A percentile compares a stretch with the other conserved stretches of the same genome.
Evolutionary conservation across 2,888 invertebrate genomes (phyloP).

Genomic region (Cecidostiba fungosa): DNA sequence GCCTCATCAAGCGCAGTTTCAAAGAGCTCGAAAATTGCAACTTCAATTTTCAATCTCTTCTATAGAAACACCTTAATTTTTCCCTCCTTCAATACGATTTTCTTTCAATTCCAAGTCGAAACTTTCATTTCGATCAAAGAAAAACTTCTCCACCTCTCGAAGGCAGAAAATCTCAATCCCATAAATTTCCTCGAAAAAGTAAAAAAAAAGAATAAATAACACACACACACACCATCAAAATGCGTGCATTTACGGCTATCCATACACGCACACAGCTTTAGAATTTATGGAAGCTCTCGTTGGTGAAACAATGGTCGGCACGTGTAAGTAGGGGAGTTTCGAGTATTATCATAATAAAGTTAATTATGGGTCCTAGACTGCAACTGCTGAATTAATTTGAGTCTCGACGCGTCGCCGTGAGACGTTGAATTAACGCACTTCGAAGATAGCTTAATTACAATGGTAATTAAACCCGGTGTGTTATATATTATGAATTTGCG

Average conservation of each 20-base stretch:
- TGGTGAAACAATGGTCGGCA: slow-evolving; percentile 36
- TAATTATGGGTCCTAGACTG: slow-evolving; percentile 36
- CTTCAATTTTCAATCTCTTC: background rate
- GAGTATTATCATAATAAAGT: slow-evolving; percentile 58
- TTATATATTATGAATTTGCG: slow-evolving; percentile 22
- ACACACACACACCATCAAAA: background rate
- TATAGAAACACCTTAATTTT: background rate
- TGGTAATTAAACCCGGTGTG: slow-evolving; percentile 48
- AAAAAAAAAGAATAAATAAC: background rate
- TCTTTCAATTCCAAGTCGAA: background rate
- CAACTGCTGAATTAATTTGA: slow-evolving; percentile 54
- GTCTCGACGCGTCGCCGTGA: background rate
- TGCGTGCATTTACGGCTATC: background rate
- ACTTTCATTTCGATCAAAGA: background rate
- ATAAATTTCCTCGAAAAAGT: background rate
- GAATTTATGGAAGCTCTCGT: background rate
- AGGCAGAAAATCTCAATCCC: no score
- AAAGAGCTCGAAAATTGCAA: background rate
- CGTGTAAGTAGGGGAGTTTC: slow-evolving; percentile 53
- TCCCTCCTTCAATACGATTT: background rate
- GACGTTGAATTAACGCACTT: slow-evolving; percentile 35
- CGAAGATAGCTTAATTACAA: slow-evolving; percentile 59
- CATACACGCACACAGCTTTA: background rate
- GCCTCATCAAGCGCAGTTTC: background rate
- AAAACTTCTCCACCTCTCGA: background rate